These are phyloP conservation scores for Blera fallax DNA, from an alignment of 2,888 invertebrate species.

Conservation along the genomic window DNA sequence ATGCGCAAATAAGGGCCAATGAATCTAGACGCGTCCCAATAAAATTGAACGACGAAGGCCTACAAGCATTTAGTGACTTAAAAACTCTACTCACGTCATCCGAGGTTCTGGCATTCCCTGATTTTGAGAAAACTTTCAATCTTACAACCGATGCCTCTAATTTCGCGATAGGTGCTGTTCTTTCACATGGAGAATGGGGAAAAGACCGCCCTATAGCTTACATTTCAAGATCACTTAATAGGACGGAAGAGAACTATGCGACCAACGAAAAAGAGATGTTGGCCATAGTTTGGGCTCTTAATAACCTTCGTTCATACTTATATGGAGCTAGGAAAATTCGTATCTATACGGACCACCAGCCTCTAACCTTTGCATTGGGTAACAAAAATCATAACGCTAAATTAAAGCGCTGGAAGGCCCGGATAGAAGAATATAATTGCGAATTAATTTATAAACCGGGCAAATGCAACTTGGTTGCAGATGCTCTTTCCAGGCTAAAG, in stretches of 20 bases:
- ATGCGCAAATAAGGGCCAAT: not conserved
- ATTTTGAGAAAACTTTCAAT: not conserved
- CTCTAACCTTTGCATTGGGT: too few species aligned
- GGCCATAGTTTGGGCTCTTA: not conserved
- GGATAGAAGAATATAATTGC: too few species aligned
- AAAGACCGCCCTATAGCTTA: not conserved
- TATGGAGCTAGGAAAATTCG: not conserved
- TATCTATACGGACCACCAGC: not conserved
- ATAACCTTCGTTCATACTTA: not conserved
- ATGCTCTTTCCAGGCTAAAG: too few species aligned
- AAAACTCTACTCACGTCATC: too few species aligned
- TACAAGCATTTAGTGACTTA: not conserved
- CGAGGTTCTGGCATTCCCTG: not conserved
- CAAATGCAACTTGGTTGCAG: too few species aligned
- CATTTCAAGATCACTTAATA: not conserved
- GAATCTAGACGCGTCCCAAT: not conserved
- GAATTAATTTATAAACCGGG: too few species aligned
- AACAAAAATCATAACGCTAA: too few species aligned
- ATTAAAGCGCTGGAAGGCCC: too few species aligned
- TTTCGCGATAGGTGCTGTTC: not conserved
- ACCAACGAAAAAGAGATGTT: not conserved
- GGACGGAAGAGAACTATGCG: not conserved
- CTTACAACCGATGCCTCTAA: not conserved
- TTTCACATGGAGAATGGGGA: not conserved
- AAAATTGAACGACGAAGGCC: not conserved